phyloP scores from a whole-genome alignment of 2,797 vertebrate species.

The Semaprochilodus insignis region DNA sequence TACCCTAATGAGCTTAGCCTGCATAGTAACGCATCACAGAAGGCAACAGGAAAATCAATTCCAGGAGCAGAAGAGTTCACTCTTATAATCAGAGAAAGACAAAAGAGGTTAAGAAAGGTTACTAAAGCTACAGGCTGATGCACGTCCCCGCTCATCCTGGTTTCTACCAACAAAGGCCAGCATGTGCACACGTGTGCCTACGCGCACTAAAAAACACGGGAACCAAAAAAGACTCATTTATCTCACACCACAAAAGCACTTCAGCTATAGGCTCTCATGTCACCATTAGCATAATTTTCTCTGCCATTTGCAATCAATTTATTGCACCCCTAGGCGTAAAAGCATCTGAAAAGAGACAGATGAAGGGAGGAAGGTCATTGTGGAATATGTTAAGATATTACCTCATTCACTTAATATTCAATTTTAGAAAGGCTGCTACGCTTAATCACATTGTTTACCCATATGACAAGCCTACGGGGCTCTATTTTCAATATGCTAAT shows the following conservation, averaged over 20 bases:
- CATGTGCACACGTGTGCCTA: conserved; percentile 6
- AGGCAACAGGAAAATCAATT: not conserved
- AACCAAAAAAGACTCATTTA: not conserved
- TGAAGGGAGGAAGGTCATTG: not conserved
- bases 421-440: not conserved
- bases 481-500: not conserved
- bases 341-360: not conserved
- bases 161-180: conserved; percentile 13
- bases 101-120: conserved; percentile 1
- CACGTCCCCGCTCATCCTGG: not conserved
- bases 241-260: not conserved
- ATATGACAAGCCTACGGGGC: not conserved
- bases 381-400: not conserved
- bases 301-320: conserved; percentile 9
- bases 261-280: not conserved
- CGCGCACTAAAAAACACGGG: conserved; percentile 20
- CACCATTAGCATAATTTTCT: conserved; percentile 1
- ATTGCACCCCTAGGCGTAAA: not conserved
- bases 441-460: not conserved
- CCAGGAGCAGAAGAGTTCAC: not conserved
- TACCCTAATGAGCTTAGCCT: not conserved
- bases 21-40: not conserved
- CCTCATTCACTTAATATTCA: not conserved
- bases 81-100: not conserved
- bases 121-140: not conserved